phyloP scores from a whole-genome alignment of 1,140 invertebrate genomes.

The Bombus consobrinus region DNA sequence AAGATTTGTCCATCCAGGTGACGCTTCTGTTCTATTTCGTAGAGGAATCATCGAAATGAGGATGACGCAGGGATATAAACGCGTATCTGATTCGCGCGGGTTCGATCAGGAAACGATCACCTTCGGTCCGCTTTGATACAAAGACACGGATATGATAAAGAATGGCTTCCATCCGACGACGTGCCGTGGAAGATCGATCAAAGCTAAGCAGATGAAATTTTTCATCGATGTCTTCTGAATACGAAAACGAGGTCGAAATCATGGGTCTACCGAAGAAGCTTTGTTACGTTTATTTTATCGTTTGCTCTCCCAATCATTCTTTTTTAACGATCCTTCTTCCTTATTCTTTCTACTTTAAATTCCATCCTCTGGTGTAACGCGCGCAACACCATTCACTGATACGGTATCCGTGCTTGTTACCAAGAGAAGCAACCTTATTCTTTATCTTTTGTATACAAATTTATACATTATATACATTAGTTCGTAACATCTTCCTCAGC shows the following conservation, averaged over 20 bases:
- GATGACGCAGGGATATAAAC: conserved; percentile 2
- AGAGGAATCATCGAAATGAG: background rate
- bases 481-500: too few species aligned
- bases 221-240: conserved; percentile 54
- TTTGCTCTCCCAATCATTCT: background rate
- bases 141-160: conserved; percentile 41
- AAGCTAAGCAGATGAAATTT: conserved; percentile 61
- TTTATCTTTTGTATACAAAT: background rate
- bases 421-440: background rate
- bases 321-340: background rate
- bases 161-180: conserved; percentile 52
- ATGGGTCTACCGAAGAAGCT: background rate
- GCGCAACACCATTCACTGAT: background rate
- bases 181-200: conserved; percentile 54
- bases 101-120: conserved; percentile 42
- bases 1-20: background rate
- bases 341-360: background rate
- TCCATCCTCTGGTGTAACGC: background rate
- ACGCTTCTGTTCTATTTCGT: background rate
- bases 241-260: conserved; percentile 30
- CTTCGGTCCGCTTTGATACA: conserved; percentile 40
- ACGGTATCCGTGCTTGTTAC: background rate
- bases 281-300: conserved; percentile 5
- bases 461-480: background rate
- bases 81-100: background rate